A percentile compares a stretch with the other conserved stretches of the same genome.
Evolutionary conservation across 2,113 vertebrate species (phyloP).

Genomic region (Butastur rufipennis): DNA sequence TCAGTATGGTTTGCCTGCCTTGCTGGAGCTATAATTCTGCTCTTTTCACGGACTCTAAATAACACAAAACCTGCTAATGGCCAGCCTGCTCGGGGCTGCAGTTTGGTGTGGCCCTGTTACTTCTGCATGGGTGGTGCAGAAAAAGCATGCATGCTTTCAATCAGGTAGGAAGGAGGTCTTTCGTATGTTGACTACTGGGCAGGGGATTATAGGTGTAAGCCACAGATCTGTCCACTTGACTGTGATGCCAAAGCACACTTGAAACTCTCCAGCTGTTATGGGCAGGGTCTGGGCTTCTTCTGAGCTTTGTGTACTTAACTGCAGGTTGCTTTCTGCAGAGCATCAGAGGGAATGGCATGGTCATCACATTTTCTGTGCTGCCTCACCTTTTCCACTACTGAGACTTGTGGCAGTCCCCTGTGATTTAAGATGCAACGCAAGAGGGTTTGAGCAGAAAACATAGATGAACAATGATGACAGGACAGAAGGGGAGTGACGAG

Average conservation of each 20-base stretch:
- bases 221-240: neutral
- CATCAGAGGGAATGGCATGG: neutral
- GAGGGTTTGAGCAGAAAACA: neutral
- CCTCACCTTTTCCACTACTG: neutral
- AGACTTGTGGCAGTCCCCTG: neutral
- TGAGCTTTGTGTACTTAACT: neutral
- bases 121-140: neutral
- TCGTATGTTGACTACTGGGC: neutral
- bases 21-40: neutral
- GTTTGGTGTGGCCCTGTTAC: neutral
- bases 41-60: neutral
- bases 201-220: neutral
- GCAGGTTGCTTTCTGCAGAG: neutral
- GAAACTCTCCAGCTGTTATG: neutral
- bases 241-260: neutral
- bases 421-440: neutral
- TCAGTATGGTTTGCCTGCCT: neutral
- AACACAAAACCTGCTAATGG: neutral
- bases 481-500: neutral
- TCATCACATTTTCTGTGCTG: neutral
- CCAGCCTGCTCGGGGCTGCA: accelerated
- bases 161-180: neutral
- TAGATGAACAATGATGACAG: neutral
- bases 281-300: neutral
- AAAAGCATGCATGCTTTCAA: neutral